Evolutionary conservation across 2,888 invertebrate genomes (phyloP), one percentile per base, ranked within the genome.

Genomic region (Melolontha melolontha): DNA sequence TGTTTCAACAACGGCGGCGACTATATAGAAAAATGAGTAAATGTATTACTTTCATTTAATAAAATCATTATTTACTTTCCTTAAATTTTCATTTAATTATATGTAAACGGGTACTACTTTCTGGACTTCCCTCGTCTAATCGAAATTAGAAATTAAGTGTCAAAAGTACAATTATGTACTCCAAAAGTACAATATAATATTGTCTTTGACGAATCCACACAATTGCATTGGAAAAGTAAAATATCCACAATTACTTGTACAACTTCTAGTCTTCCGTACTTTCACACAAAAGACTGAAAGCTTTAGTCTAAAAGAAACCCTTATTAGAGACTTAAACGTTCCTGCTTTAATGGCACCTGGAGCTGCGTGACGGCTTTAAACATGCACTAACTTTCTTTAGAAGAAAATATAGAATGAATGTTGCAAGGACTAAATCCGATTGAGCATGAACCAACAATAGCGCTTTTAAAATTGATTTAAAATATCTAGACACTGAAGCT

Each of bases 401-500:
- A 16, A 47, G 10, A 16, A 22, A 34, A 47, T 62, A 47, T 17
- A 47, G 47, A 62, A 49, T 62, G 47, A 62, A 62, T 47, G 59
- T 47, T 62, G 44, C 47, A 34, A 62, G 59, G 34, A 62, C 47
- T 62, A 62, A 62, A 62, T 47, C 49, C 47, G 59, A 62, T 62
- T 62, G 34, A 47, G 47, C 44, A 16, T 62, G 34, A 47, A 47
- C 59, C 34, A 62, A 62, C 59, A 73, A 66, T 71, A 72, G 67
- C 70, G 72, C 64, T 67, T 67, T 52, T 66, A 65, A 65, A 65
- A 65, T 65, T 65, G 65, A 65, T 65, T 65, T 65, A 65, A 52
- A 65, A 52, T 47, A 65, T 65, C 54, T 27, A 54, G 42, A 54
- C 14, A 17, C 29, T 29, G 22, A n/a, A 22, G 65, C 44, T 54